Conservation (phyloP, 2,113 vertebrate species). For the Ia io region DNA sequence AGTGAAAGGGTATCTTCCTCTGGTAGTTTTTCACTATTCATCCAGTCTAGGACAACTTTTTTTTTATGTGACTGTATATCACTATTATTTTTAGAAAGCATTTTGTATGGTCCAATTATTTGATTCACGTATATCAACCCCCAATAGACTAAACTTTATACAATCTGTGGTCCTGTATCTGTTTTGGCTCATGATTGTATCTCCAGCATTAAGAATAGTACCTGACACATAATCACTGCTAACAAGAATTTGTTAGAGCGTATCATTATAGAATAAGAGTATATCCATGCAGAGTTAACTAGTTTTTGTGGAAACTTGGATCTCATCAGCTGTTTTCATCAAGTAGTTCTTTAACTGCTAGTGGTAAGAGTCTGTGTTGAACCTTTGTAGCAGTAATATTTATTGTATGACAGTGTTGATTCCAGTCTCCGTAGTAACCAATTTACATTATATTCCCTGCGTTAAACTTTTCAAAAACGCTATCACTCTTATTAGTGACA, state of each 20-base stretch:
- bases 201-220: background rate
- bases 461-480: background rate
- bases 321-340: background rate
- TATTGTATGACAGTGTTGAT: background rate
- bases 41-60: background rate
- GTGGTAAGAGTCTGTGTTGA: background rate
- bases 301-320: background rate
- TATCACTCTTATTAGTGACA: background rate
- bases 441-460: background rate
- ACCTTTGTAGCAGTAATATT: background rate
- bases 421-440: background rate
- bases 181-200: background rate
- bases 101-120: background rate
- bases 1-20: background rate
- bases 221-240: background rate
- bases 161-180: background rate
- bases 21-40: background rate
- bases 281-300: background rate
- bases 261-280: slow-evolving; percentile 16
- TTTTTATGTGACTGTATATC: background rate
- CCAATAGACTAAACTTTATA: background rate
- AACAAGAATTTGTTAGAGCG: background rate
- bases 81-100: background rate
- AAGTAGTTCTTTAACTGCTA: background rate
- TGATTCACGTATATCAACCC: background rate